Evolutionary conservation across 1,140 invertebrate species (phyloP).

Genomic region (Octopus sinensis): DNA sequence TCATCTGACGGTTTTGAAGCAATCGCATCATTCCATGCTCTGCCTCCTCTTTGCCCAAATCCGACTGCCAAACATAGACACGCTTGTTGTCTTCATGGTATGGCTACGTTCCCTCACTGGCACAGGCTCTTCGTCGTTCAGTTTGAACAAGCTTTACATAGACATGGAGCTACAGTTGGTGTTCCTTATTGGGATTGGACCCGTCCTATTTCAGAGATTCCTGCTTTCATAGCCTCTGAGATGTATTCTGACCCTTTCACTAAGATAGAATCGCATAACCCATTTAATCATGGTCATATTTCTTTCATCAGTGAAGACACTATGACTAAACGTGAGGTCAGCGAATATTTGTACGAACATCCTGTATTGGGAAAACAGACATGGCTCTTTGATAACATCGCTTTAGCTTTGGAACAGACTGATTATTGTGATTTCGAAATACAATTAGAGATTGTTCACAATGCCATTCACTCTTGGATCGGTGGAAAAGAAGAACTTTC

Average conservation of each 20-base stretch:
- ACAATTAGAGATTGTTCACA: constrained; percentile 33
- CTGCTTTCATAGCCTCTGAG: constrained; percentile 17
- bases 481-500: constrained; percentile 24
- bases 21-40: constrained; percentile 31
- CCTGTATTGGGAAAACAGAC: not conserved
- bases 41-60: constrained; percentile 29
- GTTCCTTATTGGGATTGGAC: constrained; percentile 21
- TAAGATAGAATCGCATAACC: constrained; percentile 17
- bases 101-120: constrained; percentile 32
- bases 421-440: constrained; percentile 32
- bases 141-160: constrained; percentile 27
- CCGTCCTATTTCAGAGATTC: constrained; percentile 21
- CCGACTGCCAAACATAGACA: constrained; percentile 20
- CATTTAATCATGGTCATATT: constrained; percentile 21
- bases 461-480: constrained; percentile 29
- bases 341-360: constrained; percentile 15
- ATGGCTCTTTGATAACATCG: constrained; percentile 14
- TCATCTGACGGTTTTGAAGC: constrained; percentile 31
- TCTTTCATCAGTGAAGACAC: constrained; percentile 10
- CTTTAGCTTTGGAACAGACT: constrained; percentile 25
- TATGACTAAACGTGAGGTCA: constrained; percentile 17
- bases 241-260: constrained; percentile 26
- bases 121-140: constrained; percentile 32
- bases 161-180: constrained; percentile 25
- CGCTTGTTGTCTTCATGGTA: constrained; percentile 33